phyloP scores from a whole-genome alignment of 2,113 vertebrate genomes.

The Mastomys natalensis region DNA sequence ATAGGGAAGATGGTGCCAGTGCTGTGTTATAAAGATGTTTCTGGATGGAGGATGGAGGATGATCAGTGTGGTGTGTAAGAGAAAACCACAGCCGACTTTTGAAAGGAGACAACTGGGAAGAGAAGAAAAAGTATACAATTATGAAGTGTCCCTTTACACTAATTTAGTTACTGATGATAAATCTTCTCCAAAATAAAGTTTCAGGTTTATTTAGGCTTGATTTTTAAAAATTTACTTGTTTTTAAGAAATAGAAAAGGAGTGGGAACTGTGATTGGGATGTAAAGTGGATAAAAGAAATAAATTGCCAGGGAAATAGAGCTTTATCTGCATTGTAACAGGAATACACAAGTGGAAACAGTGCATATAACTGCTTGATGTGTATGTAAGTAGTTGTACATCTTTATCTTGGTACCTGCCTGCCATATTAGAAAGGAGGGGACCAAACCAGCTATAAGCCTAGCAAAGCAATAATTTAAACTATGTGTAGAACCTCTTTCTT shows the following conservation, averaged over 20 bases:
- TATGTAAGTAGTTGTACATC: not conserved
- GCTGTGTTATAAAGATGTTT: not conserved
- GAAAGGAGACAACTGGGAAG: not conserved
- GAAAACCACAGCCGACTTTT: not conserved
- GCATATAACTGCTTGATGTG: not conserved
- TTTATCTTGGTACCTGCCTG: not conserved
- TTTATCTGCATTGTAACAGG: constrained; percentile 41
- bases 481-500: constrained; percentile 16
- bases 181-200: constrained; percentile 18
- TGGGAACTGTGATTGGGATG: too few relatives aligned
- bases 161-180: not conserved
- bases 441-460: not conserved
- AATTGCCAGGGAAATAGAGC: not conserved
- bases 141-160: not conserved
- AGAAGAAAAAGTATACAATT: not conserved
- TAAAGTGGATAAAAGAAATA: too few relatives aligned
- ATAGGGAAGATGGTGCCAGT: not conserved
- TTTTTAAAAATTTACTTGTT: constrained; percentile 7
- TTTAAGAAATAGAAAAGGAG: not conserved
- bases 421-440: constrained; percentile 14
- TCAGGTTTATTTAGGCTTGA: not conserved
- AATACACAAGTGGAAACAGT: not conserved
- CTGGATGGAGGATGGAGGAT: not conserved
- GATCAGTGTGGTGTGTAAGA: not conserved
- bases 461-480: constrained; percentile 5